A percentile compares a stretch with the other conserved stretches of the same genome.
These are phyloP conservation scores for Meleagris gallopavo DNA, from an alignment of 2,113 vertebrate genomes.

Conservation along the genomic window DNA sequence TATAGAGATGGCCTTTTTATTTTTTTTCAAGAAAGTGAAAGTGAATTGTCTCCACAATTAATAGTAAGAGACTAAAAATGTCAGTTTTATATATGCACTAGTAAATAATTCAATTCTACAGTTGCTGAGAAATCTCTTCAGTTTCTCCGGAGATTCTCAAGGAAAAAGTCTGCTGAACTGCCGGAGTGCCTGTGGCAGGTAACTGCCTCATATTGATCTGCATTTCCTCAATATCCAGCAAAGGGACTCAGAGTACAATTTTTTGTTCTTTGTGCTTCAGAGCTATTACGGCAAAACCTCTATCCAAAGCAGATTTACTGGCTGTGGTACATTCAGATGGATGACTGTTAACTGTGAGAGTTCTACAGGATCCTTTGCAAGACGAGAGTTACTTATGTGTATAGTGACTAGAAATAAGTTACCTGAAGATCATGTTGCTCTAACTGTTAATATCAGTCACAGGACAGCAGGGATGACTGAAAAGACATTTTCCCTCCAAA, in stretches of 20 bases:
- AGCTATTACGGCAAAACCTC: neutral
- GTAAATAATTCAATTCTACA: slow-evolving; percentile 31
- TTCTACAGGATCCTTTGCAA: neutral
- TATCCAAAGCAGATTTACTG: neutral
- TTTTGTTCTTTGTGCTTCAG: neutral
- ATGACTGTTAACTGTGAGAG: neutral
- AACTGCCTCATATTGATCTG: neutral
- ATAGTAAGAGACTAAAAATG: neutral
- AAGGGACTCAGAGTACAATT: neutral
- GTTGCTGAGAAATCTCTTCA: neutral
- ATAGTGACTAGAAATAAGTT: neutral
- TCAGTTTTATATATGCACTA: neutral
- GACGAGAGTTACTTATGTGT: neutral
- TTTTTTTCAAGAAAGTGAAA: neutral
- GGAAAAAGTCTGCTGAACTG: neutral
- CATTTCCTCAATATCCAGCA: neutral
- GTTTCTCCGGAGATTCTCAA: neutral
- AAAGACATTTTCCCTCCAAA: neutral
- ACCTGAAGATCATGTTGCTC: neutral
- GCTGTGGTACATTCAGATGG: neutral
- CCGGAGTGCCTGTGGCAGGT: neutral
- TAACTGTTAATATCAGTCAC: neutral
- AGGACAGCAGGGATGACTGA: neutral
- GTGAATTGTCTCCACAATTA: neutral
- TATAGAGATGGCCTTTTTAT: neutral